phyloP scores from a whole-genome alignment of 2,797 vertebrate genomes.

The Hydrophis major region DNA sequence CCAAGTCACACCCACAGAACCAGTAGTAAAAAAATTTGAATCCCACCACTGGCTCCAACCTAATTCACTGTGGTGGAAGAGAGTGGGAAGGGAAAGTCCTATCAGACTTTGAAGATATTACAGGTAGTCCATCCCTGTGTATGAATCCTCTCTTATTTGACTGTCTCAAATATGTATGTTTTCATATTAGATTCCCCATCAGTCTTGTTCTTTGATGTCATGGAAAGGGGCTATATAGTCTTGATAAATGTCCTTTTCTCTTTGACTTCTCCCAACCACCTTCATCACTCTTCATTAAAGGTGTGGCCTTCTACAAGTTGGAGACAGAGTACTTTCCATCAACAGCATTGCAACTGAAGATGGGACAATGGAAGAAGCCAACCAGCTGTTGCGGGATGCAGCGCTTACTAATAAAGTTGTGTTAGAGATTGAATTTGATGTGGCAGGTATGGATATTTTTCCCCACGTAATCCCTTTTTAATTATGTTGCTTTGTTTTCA shows the following conservation, averaged over 20 bases:
- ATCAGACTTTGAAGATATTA: background rate
- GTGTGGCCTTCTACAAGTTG: conserved; percentile 95
- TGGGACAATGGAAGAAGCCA: conserved; percentile 93
- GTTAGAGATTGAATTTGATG: conserved; percentile 92
- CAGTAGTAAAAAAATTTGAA: no score
- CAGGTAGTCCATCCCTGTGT: background rate
- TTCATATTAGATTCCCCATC: conserved; percentile 19
- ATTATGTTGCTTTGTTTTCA: background rate
- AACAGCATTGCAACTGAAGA: conserved; percentile 93
- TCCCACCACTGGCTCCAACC: background rate
- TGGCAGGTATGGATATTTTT: conserved; percentile 80
- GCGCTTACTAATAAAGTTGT: conserved; percentile 88
- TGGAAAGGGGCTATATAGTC: conserved; percentile 19
- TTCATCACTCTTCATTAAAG: conserved; percentile 67
- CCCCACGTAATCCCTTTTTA: background rate
- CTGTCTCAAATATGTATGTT: background rate
- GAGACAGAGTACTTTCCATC: conserved; percentile 92
- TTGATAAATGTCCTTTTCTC: conserved; percentile 16
- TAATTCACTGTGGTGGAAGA: background rate
- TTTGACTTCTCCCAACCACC: conserved; percentile 18
- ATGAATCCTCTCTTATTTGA: background rate
- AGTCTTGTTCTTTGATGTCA: background rate
- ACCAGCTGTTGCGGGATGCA: conserved; percentile 90
- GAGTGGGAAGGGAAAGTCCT: background rate
- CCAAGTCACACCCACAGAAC: no score